Conservation (phyloP, 53 echinoderm and acorn worm species). For the Crossaster papposus region DNA sequence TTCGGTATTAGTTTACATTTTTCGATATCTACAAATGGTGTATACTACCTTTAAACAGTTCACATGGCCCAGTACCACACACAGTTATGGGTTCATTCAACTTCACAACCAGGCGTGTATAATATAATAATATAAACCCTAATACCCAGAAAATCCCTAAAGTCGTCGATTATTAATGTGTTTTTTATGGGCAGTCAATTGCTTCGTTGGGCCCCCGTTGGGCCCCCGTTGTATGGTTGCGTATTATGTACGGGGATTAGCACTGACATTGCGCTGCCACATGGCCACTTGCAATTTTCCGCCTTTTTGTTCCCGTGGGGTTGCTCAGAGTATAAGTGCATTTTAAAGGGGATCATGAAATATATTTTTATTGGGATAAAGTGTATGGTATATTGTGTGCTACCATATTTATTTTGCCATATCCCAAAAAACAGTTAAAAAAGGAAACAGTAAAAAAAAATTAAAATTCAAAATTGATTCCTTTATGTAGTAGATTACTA, state of each 20-base stretch:
- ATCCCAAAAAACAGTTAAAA: too few relatives aligned
- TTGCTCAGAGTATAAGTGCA: too few relatives aligned
- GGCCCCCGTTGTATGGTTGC: conserved; percentile 39
- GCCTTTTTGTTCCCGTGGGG: conserved; percentile 13
- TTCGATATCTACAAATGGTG: too few relatives aligned
- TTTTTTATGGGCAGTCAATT: conserved; percentile 41
- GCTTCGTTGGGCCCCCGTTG: conserved; percentile 43
- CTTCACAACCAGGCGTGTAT: background rate
- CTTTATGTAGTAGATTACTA: too few relatives aligned
- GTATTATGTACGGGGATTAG: conserved; percentile 51
- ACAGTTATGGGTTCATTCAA: conserved; percentile 21
- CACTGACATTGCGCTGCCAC: conserved; percentile 51
- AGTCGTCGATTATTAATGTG: conserved; percentile 51
- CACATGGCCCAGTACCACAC: background rate
- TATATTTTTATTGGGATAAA: background rate
- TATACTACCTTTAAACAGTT: too few relatives aligned
- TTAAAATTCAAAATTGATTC: too few relatives aligned
- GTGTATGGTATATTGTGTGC: background rate
- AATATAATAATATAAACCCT: background rate
- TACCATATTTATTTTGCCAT: too few relatives aligned
- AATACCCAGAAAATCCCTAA: conserved; percentile 25
- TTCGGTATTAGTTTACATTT: too few relatives aligned
- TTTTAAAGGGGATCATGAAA: background rate
- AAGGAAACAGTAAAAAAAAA: too few relatives aligned
- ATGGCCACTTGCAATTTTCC: conserved; percentile 33